Evolutionary conservation across 2,888 invertebrate genomes (phyloP).

Genomic region (Liodrosophila aerea): DNA sequence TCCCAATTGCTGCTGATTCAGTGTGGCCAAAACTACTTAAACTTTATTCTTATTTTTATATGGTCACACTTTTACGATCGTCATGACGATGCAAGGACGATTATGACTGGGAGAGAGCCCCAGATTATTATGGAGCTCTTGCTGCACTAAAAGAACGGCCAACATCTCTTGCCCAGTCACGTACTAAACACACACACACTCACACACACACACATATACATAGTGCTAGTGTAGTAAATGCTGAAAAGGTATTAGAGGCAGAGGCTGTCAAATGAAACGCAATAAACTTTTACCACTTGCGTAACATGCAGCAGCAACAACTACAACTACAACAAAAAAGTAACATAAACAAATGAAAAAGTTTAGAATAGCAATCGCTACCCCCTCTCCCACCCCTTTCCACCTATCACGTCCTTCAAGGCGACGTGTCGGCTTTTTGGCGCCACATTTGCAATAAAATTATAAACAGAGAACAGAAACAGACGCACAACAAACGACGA

Average conservation of each 20-base stretch:
- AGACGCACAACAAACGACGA: slow-evolving; percentile 3
- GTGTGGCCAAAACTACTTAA: not conserved
- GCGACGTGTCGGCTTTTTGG: slow-evolving; percentile 54
- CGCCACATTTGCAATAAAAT: slow-evolving; percentile 68
- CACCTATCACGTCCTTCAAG: not conserved
- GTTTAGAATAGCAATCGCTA: slow-evolving; percentile 36
- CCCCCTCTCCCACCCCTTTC: not conserved
- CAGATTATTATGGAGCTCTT: not conserved
- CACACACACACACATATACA: not conserved
- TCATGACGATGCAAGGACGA: slow-evolving; percentile 4
- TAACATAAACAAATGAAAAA: slow-evolving; percentile 59
- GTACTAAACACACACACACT: slow-evolving; percentile 23
- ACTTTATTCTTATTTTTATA: slow-evolving; percentile 18
- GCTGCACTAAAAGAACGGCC: slow-evolving; percentile 30
- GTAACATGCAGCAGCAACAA: slow-evolving; percentile 53
- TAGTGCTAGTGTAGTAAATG: slow-evolving; percentile 39
- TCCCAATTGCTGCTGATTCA: slow-evolving; percentile 10
- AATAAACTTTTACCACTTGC: slow-evolving; percentile 68
- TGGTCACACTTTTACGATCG: slow-evolving; percentile 37
- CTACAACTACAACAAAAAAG: slow-evolving; percentile 39
- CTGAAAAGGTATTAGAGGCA: slow-evolving; percentile 34
- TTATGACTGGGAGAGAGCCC: not conserved
- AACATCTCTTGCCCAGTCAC: slow-evolving; percentile 36
- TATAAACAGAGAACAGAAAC: slow-evolving; percentile 65
- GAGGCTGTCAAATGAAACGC: slow-evolving; percentile 65